Percentiles rank a stretch among this genome's conserved stretches.
Conservation (phyloP, 35 echinoderm and acorn worm genomes). For the Hemicentrotus pulcherrimus region DNA sequence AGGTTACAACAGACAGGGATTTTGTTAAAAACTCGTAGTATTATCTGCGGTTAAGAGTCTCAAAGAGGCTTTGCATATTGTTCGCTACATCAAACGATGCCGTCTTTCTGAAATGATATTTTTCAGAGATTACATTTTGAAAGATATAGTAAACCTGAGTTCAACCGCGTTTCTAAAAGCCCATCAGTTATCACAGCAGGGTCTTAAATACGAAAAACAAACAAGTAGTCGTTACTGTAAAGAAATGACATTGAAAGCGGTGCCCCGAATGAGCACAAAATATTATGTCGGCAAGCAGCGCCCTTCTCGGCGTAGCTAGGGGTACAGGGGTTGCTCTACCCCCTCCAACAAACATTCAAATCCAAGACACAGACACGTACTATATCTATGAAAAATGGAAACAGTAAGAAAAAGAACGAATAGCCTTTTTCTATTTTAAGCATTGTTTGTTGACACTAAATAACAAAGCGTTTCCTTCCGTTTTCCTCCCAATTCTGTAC, state of each 20-base stretch:
- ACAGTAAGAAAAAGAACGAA: neutral
- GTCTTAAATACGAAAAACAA: neutral
- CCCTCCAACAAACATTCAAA: neutral
- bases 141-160: neutral
- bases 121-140: neutral
- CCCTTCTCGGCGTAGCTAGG: neutral
- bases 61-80: neutral
- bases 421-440: neutral
- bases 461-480: neutral
- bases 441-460: neutral
- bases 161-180: neutral
- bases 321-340: neutral
- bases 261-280: neutral
- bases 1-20: no score
- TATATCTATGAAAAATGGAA: neutral
- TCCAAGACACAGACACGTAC: neutral
- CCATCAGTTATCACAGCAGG: constrained; percentile 15
- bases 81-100: neutral
- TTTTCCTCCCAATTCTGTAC: neutral
- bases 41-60: neutral
- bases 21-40: no score
- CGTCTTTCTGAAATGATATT: neutral
- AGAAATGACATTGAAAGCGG: neutral
- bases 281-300: neutral
- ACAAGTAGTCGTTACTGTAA: neutral